Base-by-base conservation (phyloP, 2,113 vertebrate species). In the Hucho hucho region DNA sequence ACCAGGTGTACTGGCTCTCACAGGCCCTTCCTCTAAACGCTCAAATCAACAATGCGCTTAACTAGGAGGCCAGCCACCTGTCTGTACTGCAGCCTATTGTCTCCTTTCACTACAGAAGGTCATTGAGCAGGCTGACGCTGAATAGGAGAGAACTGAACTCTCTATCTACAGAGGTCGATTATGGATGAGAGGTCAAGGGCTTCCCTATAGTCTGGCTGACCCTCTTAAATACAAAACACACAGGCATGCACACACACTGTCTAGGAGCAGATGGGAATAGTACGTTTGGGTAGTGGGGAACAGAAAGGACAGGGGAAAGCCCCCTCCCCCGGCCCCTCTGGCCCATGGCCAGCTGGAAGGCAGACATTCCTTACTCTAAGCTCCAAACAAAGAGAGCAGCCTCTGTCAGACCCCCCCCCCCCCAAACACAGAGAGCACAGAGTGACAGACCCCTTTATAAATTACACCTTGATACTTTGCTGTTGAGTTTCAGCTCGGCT, bases 281-380 rank as follows among this genome's bases (percentile, higher is more conserved):
- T 81, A 67, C 20, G 29, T 37, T 20, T 87, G 79, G 90, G 91
- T 89, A 92, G 89, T 88, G 90, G 89, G 83, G 89, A 89, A 88
- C 87, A 91, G 81, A 89, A 83, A 22, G 49, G 82, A 81, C 81
- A 75, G 72, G 59, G 82, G 81, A 70, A 75, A 65, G 84, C 81
- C 87, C 83, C 81, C 68, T 77, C 43, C 26, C 75, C n/a, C n/a
- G n/a, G n/a, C n/a, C n/a, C n/a, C 91, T 91, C 75, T 32, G 77
- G 75, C 74, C 71, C 64, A 69, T 83, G 81, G 89, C 91, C 91
- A 92, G 89, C 89, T 90, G 91, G 89, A 83, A 90, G 89, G 88
- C 89, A 91, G 82, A 89, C 86, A 91, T 92, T 92, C 89, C 89
- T 90, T 81, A 88, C 85, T 91, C 91, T 91, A 87, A 88, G 80